These are phyloP conservation scores for Holacanthella duospinosa DNA, from an alignment of 2,888 invertebrate species.

Conservation along the genomic window DNA sequence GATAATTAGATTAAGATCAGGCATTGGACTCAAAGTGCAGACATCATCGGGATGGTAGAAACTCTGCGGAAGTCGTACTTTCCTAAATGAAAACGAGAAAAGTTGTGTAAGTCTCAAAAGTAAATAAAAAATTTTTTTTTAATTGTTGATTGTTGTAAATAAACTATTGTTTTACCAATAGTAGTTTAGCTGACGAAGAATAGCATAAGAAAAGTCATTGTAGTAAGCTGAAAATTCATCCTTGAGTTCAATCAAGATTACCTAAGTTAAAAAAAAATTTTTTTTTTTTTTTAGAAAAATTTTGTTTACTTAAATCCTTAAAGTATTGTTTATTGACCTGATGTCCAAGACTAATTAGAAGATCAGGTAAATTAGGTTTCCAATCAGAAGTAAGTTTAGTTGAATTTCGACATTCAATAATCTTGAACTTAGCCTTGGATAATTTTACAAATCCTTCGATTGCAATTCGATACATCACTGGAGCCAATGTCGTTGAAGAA, in stretches of 20 bases:
- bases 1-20: slow-evolving; percentile 23
- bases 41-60: slow-evolving; percentile 33
- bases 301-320: not conserved
- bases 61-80: slow-evolving; percentile 26
- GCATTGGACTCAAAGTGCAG: slow-evolving; percentile 20
- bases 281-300: too few species aligned
- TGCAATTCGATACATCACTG: slow-evolving; percentile 31
- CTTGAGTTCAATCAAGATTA: slow-evolving; percentile 29
- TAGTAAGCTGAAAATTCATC: slow-evolving; percentile 24
- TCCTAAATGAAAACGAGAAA: slow-evolving; percentile 14
- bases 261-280: slow-evolving; percentile 16
- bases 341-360: slow-evolving; percentile 22
- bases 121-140: not conserved
- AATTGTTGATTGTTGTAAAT: too few species aligned
- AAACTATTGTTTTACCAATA: slow-evolving; percentile 24
- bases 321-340: too few species aligned
- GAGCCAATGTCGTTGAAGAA: slow-evolving; percentile 17
- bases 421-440: slow-evolving; percentile 22
- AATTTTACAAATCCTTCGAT: slow-evolving; percentile 23
- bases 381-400: slow-evolving; percentile 30
- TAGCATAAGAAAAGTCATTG: slow-evolving; percentile 28
- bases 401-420: slow-evolving; percentile 27
- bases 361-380: slow-evolving; percentile 29
- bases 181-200: slow-evolving; percentile 26
- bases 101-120: not conserved